Conservation (phyloP, 1,140 invertebrate genomes). For the Drosophila watanabei region DNA sequence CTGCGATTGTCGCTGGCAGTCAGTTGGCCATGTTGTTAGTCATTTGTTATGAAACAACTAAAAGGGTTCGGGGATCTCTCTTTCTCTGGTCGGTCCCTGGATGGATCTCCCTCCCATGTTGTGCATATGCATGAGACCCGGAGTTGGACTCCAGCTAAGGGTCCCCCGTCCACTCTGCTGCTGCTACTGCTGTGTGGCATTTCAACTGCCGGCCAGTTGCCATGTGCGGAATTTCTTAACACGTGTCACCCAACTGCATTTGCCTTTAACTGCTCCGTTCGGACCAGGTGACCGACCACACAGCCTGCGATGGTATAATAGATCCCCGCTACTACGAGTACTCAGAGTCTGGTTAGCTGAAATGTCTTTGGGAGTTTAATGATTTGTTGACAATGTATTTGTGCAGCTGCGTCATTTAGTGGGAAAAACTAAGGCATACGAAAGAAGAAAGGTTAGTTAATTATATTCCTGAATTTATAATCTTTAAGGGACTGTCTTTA, state of each 20-base stretch:
- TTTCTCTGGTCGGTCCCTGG: slow-evolving; percentile 25
- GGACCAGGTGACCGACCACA: slow-evolving; percentile 5
- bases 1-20: slow-evolving; percentile 66
- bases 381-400: slow-evolving; percentile 19
- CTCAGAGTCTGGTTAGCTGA: background rate
- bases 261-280: slow-evolving; percentile 34
- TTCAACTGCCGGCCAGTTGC: slow-evolving; percentile 61
- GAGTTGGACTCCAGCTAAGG: background rate
- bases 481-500: background rate
- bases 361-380: slow-evolving; percentile 13
- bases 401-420: background rate
- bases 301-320: slow-evolving; percentile 30
- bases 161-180: slow-evolving; percentile 13
- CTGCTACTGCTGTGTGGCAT: slow-evolving; percentile 71
- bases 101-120: slow-evolving; percentile 47
- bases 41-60: slow-evolving; percentile 79
- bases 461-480: background rate
- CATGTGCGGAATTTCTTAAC: slow-evolving; percentile 78
- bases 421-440: background rate
- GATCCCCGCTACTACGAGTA: background rate
- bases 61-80: slow-evolving; percentile 52
- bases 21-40: slow-evolving; percentile 76
- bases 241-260: slow-evolving; percentile 72
- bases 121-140: slow-evolving; percentile 69
- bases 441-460: slow-evolving; percentile 12